Percentiles rank a stretch among this genome's conserved stretches.
phyloP scores from a whole-genome alignment of 2,888 invertebrate genomes.

The Ormyrus nitidulus region DNA sequence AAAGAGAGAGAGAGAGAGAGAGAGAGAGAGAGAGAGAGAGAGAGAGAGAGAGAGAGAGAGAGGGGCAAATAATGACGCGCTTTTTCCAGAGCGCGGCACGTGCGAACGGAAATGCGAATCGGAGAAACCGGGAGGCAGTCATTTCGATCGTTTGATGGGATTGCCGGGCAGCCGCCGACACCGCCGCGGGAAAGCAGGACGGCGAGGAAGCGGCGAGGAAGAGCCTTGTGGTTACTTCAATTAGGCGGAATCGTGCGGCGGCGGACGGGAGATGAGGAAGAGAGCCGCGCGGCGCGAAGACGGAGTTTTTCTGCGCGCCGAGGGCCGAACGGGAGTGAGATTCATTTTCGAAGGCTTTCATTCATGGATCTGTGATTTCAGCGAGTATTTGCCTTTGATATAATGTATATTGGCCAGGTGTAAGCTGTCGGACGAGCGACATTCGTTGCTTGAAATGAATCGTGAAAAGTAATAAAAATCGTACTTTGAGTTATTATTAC shows the following conservation, averaged over 20 bases:
- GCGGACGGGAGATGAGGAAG: background rate
- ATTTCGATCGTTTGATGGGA: conserved; percentile 69
- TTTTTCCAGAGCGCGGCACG: conserved; percentile 63
- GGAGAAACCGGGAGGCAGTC: conserved; percentile 69
- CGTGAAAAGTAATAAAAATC: no score
- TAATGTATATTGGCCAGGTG: no score
- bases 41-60: background rate
- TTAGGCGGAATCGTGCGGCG: conserved; percentile 70
- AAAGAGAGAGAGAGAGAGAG: background rate
- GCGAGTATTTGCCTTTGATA: no score
- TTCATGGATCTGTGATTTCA: no score
- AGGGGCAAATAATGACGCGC: conserved; percentile 29
- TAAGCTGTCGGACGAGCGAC: background rate
- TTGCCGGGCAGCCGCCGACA: conserved; percentile 60
- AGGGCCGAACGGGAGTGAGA: no score
- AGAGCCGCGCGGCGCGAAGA: background rate
- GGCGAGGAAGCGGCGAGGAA: conserved; percentile 57
- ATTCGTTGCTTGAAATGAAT: background rate
- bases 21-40: conserved; percentile 18
- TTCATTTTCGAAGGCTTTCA: no score
- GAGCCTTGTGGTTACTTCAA: conserved; percentile 75
- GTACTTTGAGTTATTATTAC: no score
- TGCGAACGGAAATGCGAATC: conserved; percentile 68
- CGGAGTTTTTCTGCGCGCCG: background rate
- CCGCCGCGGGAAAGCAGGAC: background rate